phyloP scores from a whole-genome alignment of 35 echinoderm and acorn worm species.

The Acanthaster planci region DNA sequence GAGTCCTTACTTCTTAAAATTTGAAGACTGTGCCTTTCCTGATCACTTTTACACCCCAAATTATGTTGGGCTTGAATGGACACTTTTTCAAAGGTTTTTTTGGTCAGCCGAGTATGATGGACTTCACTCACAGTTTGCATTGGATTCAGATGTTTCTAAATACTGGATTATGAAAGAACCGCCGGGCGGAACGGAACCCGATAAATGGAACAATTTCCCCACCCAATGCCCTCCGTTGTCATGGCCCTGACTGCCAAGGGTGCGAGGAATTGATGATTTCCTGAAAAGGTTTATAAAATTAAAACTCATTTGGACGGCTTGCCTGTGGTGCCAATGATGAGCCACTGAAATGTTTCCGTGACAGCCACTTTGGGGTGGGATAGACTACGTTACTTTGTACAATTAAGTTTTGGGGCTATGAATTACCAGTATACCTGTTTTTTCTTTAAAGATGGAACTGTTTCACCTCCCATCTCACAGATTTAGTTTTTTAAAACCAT shows the following conservation, averaged over 20 bases:
- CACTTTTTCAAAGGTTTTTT: too few species aligned
- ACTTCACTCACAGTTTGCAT: not conserved
- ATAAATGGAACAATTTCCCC: not conserved
- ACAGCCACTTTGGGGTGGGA: not conserved
- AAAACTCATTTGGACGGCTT: not conserved
- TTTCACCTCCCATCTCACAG: not conserved
- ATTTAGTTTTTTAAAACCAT: not conserved
- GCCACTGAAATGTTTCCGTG: not conserved
- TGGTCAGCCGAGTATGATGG: not conserved
- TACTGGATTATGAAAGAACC: not conserved
- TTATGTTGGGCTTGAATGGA: too few species aligned
- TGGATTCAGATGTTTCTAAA: not conserved
- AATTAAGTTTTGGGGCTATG: not conserved
- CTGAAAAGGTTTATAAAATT: not conserved
- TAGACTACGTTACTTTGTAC: not conserved
- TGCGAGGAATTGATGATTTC: conserved; percentile 5
- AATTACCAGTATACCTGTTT: not conserved
- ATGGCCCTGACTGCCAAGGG: not conserved
- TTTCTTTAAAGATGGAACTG: not conserved
- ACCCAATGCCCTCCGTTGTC: not conserved
- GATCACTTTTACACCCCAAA: too few species aligned
- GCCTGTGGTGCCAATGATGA: not conserved
- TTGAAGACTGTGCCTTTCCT: too few species aligned
- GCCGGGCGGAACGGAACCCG: not conserved
- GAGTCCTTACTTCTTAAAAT: too few species aligned